Percentiles rank a stretch among this genome's conserved stretches.
These are phyloP conservation scores for Opisthocomus hoazin DNA, from an alignment of 2,113 vertebrate genomes.

Conservation along the genomic window DNA sequence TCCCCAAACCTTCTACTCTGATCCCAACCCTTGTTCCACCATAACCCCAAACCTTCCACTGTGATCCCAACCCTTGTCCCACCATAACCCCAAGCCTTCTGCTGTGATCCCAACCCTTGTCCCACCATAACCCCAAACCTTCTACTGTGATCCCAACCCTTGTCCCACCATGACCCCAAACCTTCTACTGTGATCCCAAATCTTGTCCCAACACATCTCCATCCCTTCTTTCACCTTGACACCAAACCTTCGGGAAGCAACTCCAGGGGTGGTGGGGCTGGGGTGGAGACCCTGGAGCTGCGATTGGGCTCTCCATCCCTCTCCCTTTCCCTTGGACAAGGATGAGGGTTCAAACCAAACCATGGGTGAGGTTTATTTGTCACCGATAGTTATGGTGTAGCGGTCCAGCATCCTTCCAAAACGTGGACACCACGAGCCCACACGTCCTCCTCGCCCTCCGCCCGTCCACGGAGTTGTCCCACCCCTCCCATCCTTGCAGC, in stretches of 20 bases:
- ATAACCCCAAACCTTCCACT: background rate
- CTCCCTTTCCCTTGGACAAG: background rate
- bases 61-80: too few relatives aligned
- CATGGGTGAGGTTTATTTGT: background rate
- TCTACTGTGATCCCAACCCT: background rate
- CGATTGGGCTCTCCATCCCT: background rate
- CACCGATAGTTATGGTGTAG: fast-evolving
- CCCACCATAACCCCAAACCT: background rate
- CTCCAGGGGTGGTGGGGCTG: background rate
- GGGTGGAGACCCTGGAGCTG: background rate
- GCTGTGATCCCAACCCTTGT: background rate
- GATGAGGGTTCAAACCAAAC: background rate
- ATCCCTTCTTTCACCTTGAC: too few relatives aligned
- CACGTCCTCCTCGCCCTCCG: background rate
- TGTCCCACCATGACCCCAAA: too few relatives aligned
- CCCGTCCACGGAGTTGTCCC: background rate
- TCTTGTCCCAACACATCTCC: background rate
- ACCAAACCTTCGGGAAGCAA: background rate
- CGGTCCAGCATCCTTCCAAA: background rate
- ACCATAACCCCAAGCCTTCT: background rate
- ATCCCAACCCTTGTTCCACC: background rate
- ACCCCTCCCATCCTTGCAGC: too few relatives aligned
- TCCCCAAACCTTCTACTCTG: background rate
- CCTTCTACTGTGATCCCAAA: too few relatives aligned
- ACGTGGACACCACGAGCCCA: fast-evolving